Evolutionary conservation across 2,113 vertebrate genomes (phyloP).

Genomic region (Gnathonemus echidnorhynchus): DNA sequence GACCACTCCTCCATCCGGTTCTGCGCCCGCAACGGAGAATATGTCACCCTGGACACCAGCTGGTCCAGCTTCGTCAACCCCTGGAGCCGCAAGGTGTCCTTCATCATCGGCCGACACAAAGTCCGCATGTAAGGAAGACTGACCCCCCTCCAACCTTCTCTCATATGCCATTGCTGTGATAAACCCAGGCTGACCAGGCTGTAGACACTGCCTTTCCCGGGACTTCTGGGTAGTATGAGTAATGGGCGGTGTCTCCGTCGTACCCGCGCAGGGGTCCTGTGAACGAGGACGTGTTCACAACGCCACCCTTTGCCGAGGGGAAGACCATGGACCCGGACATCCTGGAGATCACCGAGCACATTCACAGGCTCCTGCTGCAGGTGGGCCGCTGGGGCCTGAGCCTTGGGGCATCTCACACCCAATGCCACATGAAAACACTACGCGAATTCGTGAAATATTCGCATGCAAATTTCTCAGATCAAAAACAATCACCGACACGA

Average conservation of each 20-base stretch:
- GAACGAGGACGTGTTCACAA: slow-evolving; percentile 71
- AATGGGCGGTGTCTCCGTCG: not conserved
- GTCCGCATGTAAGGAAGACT: slow-evolving; percentile 65
- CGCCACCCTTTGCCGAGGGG: slow-evolving; percentile 47
- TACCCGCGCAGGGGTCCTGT: slow-evolving; percentile 58
- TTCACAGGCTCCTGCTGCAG: slow-evolving; percentile 68
- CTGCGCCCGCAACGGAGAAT: slow-evolving; percentile 69
- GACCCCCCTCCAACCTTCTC: not conserved
- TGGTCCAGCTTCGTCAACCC: slow-evolving; percentile 79
- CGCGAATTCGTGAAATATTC: not conserved
- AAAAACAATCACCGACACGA: not conserved
- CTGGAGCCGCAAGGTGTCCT: slow-evolving; percentile 73
- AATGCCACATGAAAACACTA: not conserved
- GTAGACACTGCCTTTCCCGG: not conserved
- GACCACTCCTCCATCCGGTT: slow-evolving; percentile 71
- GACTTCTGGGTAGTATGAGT: not conserved
- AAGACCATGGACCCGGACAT: slow-evolving; percentile 51
- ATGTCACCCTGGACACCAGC: slow-evolving; percentile 72
- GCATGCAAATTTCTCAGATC: not conserved
- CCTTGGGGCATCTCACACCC: not conserved
- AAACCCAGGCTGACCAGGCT: not conserved
- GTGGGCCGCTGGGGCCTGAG: slow-evolving; percentile 34
- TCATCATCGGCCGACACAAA: slow-evolving; percentile 75
- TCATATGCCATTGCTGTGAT: not conserved
- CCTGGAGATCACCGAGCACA: slow-evolving; percentile 69